Evolutionary conservation across 2,113 vertebrate species (phyloP).

Genomic region (Heterocephalus glaber): DNA sequence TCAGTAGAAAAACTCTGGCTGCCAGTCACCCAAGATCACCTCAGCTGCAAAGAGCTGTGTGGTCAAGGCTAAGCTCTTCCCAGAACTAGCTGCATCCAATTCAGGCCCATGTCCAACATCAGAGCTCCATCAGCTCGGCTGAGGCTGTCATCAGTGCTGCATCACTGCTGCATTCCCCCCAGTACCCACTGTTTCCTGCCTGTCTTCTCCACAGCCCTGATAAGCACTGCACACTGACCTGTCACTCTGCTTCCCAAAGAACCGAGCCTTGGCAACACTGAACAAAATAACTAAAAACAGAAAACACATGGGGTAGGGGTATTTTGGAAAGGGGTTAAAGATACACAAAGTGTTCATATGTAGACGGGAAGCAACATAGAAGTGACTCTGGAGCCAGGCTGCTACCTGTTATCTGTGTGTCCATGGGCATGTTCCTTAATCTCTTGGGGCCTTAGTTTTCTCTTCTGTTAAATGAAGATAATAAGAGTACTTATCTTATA

Average conservation of each 20-base stretch:
- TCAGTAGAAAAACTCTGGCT: background rate
- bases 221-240: background rate
- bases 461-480: background rate
- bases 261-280: background rate
- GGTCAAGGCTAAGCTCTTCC: background rate
- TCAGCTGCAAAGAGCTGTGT: background rate
- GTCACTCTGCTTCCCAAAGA: conserved; percentile 4
- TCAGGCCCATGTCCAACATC: background rate
- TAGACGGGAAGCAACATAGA: background rate
- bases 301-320: background rate
- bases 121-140: background rate
- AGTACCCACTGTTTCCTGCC: background rate
- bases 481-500: background rate
- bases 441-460: background rate
- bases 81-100: background rate
- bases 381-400: background rate
- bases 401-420: background rate
- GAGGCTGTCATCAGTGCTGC: background rate
- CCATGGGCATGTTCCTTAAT: background rate
- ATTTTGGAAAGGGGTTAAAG: background rate
- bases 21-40: background rate
- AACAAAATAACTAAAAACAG: background rate
- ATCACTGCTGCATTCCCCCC: background rate
- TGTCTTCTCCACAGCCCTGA: background rate
- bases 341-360: background rate